A percentile compares a stretch with the other conserved stretches of the same genome.
Conservation (phyloP, 23 tunicate species). For the Trididemnum clinides region DNA sequence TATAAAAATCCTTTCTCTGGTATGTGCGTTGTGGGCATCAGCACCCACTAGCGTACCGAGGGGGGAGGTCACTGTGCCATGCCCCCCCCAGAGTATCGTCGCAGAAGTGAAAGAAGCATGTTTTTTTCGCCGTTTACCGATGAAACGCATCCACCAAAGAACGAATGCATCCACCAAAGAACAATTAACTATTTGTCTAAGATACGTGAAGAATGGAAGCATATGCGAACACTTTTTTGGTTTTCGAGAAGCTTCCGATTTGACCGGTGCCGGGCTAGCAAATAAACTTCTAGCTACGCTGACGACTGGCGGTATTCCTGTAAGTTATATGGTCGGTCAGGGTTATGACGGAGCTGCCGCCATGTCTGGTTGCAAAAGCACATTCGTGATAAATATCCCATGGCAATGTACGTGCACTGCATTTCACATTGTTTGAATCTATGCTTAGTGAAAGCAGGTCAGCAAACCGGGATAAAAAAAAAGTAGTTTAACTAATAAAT, state of each 20-base stretch:
- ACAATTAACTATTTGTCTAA: neutral
- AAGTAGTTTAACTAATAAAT: too few species aligned
- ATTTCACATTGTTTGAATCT: too few species aligned
- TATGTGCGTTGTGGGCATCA: too few species aligned
- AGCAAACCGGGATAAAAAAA: too few species aligned
- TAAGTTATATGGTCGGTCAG: neutral
- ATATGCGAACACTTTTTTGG: slow-evolving; percentile 12
- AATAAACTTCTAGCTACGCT: slow-evolving; percentile 15
- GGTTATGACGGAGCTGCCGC: slow-evolving; percentile 29
- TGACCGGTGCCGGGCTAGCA: slow-evolving; percentile 13
- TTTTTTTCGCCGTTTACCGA: neutral
- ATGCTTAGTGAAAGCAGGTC: too few species aligned
- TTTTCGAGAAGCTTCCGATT: slow-evolving; percentile 16
- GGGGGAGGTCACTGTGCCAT: too few species aligned
- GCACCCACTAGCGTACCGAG: too few species aligned
- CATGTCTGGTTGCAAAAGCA: slow-evolving; percentile 10
- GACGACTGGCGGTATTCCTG: slow-evolving; percentile 16
- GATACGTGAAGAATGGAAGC: slow-evolving; percentile 17
- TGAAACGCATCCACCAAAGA: too few species aligned
- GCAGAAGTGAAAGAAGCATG: neutral
- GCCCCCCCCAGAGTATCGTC: too few species aligned
- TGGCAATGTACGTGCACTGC: slow-evolving; percentile 12
- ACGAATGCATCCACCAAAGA: neutral
- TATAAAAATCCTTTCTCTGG: too few species aligned
- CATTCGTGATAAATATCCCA: slow-evolving; percentile 9